Evolutionary conservation across 2,113 vertebrate species (phyloP).

Genomic region (Campylomormyrus tamandua): DNA sequence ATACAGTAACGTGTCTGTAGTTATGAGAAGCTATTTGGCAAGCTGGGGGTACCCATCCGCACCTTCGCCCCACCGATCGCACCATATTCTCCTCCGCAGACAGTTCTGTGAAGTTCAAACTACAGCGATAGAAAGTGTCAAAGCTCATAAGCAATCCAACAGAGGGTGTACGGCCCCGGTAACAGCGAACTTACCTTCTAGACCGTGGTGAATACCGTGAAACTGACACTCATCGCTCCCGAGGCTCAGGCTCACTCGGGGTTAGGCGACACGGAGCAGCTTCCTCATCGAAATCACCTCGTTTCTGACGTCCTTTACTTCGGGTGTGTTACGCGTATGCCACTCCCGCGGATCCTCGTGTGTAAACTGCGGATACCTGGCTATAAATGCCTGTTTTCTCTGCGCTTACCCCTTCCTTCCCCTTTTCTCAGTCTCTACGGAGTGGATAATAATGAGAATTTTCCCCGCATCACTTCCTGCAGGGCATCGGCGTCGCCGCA

Average conservation of each 20-base stretch:
- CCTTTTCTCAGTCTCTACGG: constrained; percentile 50
- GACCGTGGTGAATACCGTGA: not conserved
- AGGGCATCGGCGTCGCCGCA: constrained; percentile 26
- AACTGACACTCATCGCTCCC: constrained; percentile 34
- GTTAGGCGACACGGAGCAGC: constrained; percentile 22
- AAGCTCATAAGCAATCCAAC: constrained; percentile 26
- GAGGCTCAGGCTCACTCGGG: constrained; percentile 26
- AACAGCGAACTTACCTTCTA: constrained; percentile 10
- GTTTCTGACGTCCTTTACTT: constrained; percentile 19
- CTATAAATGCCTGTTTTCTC: constrained; percentile 43
- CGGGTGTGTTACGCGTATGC: constrained; percentile 12
- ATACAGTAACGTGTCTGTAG: not conserved
- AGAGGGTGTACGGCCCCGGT: not conserved
- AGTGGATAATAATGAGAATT: constrained; percentile 58
- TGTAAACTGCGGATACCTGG: not conserved
- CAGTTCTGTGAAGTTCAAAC: constrained; percentile 29
- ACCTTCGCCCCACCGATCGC: constrained; percentile 5
- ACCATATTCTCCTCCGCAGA: not conserved
- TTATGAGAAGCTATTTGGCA: not conserved
- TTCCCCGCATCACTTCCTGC: constrained; percentile 64
- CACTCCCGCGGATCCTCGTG: constrained; percentile 10
- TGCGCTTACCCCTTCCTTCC: constrained; percentile 46
- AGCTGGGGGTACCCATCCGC: not conserved
- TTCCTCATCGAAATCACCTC: constrained; percentile 23
- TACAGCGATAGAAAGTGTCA: constrained; percentile 38